Percentiles rank a stretch among this genome's conserved stretches.
Evolutionary conservation across 2,113 vertebrate species (phyloP).

Genomic region (Nibea coibor): DNA sequence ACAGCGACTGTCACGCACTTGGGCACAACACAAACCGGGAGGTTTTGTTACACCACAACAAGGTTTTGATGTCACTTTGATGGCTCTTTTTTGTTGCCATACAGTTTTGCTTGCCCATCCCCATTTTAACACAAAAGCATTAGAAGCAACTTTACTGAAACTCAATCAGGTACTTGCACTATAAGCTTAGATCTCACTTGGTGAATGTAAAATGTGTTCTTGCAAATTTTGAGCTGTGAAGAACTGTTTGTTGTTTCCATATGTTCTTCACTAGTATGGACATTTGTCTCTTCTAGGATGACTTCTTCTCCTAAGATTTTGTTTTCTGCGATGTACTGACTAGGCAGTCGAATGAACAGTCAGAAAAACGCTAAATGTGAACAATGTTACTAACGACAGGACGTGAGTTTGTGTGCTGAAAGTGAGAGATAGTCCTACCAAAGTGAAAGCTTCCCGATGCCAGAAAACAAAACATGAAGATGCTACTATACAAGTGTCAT

Average conservation of each 20-base stretch:
- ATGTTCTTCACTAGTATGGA: too few species aligned
- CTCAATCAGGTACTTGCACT: constrained; percentile 36
- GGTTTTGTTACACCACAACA: constrained; percentile 25
- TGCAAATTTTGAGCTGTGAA: constrained; percentile 21
- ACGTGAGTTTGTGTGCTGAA: not conserved
- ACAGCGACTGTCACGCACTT: constrained; percentile 17
- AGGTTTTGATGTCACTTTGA: not conserved
- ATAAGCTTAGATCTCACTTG: constrained; percentile 8
- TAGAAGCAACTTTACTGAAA: not conserved
- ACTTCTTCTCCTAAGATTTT: not conserved
- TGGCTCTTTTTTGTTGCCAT: not conserved
- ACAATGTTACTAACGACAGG: constrained; percentile 6
- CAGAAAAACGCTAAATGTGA: constrained; percentile 54
- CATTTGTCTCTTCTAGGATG: too few species aligned
- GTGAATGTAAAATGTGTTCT: constrained; percentile 10
- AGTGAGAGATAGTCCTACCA: constrained; percentile 25
- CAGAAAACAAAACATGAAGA: constrained; percentile 21
- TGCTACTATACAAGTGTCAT: constrained; percentile 21
- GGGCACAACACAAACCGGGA: not conserved
- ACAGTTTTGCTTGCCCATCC: not conserved
- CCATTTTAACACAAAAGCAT: constrained; percentile 4
- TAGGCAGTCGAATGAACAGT: not conserved
- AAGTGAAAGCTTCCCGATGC: constrained; percentile 38
- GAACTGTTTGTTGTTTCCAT: not conserved
- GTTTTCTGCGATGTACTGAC: constrained; percentile 9